Base-by-base conservation (phyloP, 2,888 invertebrate genomes). In the Orthosia gothica region DNA sequence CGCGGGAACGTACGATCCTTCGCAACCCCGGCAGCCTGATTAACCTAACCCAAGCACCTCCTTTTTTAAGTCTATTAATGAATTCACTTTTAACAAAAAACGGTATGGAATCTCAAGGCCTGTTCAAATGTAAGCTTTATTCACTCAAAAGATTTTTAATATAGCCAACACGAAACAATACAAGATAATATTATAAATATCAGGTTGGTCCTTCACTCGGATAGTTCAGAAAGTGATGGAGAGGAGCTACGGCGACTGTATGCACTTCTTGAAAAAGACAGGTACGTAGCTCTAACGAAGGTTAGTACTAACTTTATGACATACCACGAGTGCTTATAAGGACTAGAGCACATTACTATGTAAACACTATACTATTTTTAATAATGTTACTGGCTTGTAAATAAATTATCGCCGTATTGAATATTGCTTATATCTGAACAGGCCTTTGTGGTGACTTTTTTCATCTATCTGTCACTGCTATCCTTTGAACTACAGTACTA, bases 221-320 rank as follows among this genome's bases (percentile, higher is more conserved):
- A 80, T 80, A 80, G 71, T 82, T 80, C 79, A 74, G 70, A 74
- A 55, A 74, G 68, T 76, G 81, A 74, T 13, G 85, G 62, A 50
- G 81, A 82, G 71, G 79, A 80, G 64, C 83, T 80, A 55, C 83
- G 52, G 67, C 81, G 79, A 40, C 74, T 81, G 18, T 79, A 81
- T 67, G 54, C 58, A 18, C 76, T 83, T 23, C 73, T 76, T 57
- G 57, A 72, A 32, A 70, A 80, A 52, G 15, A n/a, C 66, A 80
- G 79, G 79, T 80, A 75, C 12, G 79, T 65, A 49, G 23, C 52
- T 40, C 23, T 85, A 32, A 49, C 63, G 45, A 20, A 66, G 49
- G 70, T 82, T 70, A 63, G 66, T 75, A 81, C 32, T 47, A 54
- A 50, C 52, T 57, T 55, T 74, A 45, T 59, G n/a, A 45, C 40